Conservation (phyloP, 2,797 vertebrate genomes). For the Peromyscus nudipes region DNA sequence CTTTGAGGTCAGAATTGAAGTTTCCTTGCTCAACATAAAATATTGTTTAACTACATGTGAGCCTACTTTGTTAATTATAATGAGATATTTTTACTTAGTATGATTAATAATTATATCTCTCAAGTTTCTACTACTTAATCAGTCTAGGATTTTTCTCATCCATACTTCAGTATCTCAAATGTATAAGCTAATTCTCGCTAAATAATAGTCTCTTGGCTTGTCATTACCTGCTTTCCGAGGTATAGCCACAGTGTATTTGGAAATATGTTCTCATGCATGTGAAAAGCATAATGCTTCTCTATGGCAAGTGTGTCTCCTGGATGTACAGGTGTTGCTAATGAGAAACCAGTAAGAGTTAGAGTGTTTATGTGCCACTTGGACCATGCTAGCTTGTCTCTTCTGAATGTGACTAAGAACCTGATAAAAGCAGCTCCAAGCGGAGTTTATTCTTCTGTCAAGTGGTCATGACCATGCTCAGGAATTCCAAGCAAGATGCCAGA, state of each 20-base stretch:
- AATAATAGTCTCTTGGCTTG: neutral
- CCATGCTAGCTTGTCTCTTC: too few relatives aligned
- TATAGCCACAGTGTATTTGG: neutral
- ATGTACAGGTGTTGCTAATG: neutral
- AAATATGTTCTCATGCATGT: neutral
- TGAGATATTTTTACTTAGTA: neutral
- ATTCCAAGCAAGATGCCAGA: neutral
- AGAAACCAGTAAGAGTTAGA: neutral
- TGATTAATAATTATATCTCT: neutral
- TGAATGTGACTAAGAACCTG: neutral
- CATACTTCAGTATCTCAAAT: neutral
- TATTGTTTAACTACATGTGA: neutral
- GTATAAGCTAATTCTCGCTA: neutral
- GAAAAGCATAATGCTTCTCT: neutral
- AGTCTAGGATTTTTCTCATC: neutral
- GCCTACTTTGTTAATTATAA: neutral
- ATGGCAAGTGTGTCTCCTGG: fast-evolving
- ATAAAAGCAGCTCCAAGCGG: neutral
- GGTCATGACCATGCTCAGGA: fast-evolving
- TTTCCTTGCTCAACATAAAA: neutral
- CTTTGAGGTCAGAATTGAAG: neutral
- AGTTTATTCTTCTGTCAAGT: neutral
- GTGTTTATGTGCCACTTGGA: neutral
- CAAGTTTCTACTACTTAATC: neutral
- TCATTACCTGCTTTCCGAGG: neutral